Conservation (phyloP, 2,888 invertebrate genomes). For the Octonoba sinensis region DNA sequence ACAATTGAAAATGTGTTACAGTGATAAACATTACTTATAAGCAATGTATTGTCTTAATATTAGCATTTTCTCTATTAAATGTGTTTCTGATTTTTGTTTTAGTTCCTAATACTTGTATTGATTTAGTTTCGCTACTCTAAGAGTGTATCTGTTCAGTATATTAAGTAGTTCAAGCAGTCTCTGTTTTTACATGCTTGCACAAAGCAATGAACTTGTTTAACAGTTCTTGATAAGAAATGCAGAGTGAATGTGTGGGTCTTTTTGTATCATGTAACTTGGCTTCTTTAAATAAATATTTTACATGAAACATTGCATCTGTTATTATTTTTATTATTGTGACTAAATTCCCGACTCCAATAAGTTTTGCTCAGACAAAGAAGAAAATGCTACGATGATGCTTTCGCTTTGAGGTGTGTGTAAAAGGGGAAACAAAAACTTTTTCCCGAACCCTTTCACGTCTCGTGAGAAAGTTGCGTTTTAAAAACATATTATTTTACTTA, state of each 20-base stretch:
- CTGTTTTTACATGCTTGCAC: background rate
- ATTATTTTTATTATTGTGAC: background rate
- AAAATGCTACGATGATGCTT: too few species aligned
- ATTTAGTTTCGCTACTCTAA: slow-evolving; percentile 33
- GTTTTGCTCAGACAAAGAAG: too few species aligned
- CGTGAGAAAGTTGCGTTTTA: too few species aligned
- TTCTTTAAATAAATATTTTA: slow-evolving; percentile 63
- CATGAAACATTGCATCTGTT: slow-evolving; percentile 7
- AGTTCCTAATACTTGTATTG: slow-evolving; percentile 50
- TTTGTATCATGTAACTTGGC: slow-evolving; percentile 48
- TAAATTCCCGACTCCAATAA: too few species aligned
- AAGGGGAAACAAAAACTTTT: too few species aligned
- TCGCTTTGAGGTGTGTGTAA: too few species aligned
- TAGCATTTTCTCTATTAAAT: too few species aligned
- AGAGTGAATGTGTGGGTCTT: slow-evolving; percentile 27
- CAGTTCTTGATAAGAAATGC: background rate
- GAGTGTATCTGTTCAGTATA: slow-evolving; percentile 31
- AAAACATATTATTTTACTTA: too few species aligned
- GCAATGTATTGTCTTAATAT: too few species aligned
- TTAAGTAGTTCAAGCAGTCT: slow-evolving; percentile 13
- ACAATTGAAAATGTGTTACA: background rate
- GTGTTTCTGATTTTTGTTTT: slow-evolving; percentile 38
- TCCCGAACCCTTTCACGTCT: too few species aligned
- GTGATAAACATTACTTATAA: slow-evolving; percentile 9
- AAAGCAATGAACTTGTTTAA: background rate